These are phyloP conservation scores for Drosophila paulistorum DNA, from an alignment of 1,140 invertebrate species.

Conservation along the genomic window DNA sequence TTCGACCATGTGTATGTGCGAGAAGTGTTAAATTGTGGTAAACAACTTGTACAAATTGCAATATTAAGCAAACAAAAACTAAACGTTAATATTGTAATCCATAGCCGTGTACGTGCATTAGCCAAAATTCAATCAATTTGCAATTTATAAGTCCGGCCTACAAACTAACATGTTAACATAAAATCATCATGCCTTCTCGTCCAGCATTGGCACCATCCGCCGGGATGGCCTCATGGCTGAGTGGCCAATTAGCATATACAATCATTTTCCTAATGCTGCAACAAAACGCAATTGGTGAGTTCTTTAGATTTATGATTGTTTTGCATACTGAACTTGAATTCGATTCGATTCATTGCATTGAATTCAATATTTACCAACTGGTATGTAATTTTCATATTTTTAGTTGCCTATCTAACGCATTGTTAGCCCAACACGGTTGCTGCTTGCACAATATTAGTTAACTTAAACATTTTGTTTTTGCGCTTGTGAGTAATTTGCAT, in stretches of 20 bases:
- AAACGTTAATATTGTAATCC: slow-evolving; percentile 21
- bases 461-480: slow-evolving; percentile 49
- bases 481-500: slow-evolving; percentile 71
- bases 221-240: slow-evolving; percentile 25
- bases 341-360: slow-evolving; percentile 5
- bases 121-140: slow-evolving; percentile 50
- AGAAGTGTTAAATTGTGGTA: slow-evolving; percentile 60
- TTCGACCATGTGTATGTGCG: slow-evolving; percentile 23
- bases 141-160: slow-evolving; percentile 36
- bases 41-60: slow-evolving; percentile 25
- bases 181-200: slow-evolving; percentile 62
- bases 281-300: slow-evolving; percentile 57
- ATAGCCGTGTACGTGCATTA: slow-evolving; percentile 8
- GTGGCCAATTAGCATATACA: slow-evolving; percentile 57
- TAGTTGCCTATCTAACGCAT: slow-evolving; percentile 19
- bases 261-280: slow-evolving; percentile 57
- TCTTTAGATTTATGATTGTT: not conserved
- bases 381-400: slow-evolving; percentile 19
- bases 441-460: slow-evolving; percentile 1
- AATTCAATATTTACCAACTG: slow-evolving; percentile 1
- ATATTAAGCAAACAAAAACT: slow-evolving; percentile 42
- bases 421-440: slow-evolving; percentile 28
- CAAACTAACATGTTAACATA: slow-evolving; percentile 37
- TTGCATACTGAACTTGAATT: slow-evolving; percentile 31
- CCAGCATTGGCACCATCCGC: slow-evolving; percentile 26